Evolutionary conservation across 2,797 vertebrate species (phyloP), one percentile per base, ranked within the genome.

Genomic region (Dipus sagitta): DNA sequence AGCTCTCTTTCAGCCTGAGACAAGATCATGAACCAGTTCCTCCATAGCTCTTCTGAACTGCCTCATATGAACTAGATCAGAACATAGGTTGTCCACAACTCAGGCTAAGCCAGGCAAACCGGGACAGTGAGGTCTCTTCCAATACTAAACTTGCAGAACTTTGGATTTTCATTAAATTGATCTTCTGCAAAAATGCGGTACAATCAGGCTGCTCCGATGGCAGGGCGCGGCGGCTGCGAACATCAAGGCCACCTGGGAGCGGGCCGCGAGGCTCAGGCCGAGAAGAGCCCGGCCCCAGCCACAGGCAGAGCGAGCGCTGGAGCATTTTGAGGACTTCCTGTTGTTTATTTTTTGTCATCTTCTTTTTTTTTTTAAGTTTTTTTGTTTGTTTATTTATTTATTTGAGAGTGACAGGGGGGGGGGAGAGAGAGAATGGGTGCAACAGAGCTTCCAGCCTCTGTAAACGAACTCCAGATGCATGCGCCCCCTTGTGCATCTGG

Each of bases 11-110:
- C 96, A 99, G 84, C 2, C 99, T 1, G 99, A 99, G 98, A 99
- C 99, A 96, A 99, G 98, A 96, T 99, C 99, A 20, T 99, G 99
- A 98, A 99, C 99, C 97, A 99, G 99, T 96, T 99, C 99, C 96
- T 99, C 99, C 99, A 99, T 99, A 95, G 99, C 99, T 98, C 98
- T 98, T 97, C 99, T 98, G 98, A 99, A 99, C 98, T 99, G 99
- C 99, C 99, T 99, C 76, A 26, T 28, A 1, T 54, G 28, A 77
- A 80, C 68, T 42, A n/a, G 28, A 82, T 30, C 1, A 20, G 21
- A 13, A 58, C 3, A 6, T 17, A 58, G 71, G 7, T n/a, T 74
- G 38, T 74, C 14, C 58, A 10, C 3, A 13, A 14, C 62, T 58
- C 70, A 11, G 38, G 58, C 10, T 72, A 68, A 13, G 47, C 71